Percentiles rank a stretch among this genome's conserved stretches.
These are phyloP conservation scores for Cnemophilus loriae DNA, from an alignment of 2,113 vertebrate species.

Conservation along the genomic window DNA sequence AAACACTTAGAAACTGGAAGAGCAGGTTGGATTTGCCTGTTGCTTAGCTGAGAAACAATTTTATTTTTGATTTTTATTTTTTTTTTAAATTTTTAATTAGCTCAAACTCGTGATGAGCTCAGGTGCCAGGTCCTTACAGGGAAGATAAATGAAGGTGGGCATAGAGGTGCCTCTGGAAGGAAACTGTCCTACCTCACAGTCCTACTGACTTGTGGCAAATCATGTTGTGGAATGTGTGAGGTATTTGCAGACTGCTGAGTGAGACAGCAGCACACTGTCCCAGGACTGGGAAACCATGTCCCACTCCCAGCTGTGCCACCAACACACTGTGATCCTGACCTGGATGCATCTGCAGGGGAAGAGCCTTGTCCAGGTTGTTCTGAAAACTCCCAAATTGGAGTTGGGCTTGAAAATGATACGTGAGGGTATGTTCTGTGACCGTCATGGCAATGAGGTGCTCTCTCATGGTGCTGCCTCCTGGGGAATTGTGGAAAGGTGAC, in stretches of 20 bases:
- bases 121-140: not conserved
- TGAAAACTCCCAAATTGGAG: not conserved
- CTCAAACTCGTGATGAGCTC: not conserved
- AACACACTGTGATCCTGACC: not conserved
- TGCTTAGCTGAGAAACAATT: not conserved
- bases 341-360: not conserved
- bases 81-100: not conserved
- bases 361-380: not conserved
- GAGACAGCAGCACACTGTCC: not conserved
- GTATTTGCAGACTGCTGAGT: not conserved
- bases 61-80: not conserved
- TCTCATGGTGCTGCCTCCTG: not conserved
- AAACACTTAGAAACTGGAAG: not conserved
- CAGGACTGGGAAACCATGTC: not conserved
- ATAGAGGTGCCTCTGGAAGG: not conserved
- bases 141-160: not conserved
- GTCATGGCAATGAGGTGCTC: accelerated
- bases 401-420: accelerated
- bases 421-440: not conserved
- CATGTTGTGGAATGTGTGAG: not conserved
- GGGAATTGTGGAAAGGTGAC: not conserved
- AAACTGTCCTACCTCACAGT: not conserved
- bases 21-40: not conserved
- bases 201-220: not conserved
- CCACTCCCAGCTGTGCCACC: not conserved